Conservation (phyloP, 2,888 invertebrate species). For the Odiellus spinosus region DNA sequence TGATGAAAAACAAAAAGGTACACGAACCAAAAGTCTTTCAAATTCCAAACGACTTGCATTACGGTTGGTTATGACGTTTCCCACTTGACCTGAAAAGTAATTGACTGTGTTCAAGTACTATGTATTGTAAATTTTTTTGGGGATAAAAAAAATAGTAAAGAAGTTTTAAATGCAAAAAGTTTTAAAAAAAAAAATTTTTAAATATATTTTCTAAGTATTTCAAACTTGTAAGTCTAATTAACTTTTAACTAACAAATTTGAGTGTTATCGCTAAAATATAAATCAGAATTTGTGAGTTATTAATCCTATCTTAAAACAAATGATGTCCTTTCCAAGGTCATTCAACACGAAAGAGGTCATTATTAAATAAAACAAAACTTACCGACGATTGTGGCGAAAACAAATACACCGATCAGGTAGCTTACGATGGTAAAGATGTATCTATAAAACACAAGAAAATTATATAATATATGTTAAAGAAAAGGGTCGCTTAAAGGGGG, state of each 20-base stretch:
- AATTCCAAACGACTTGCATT: slow-evolving; percentile 92
- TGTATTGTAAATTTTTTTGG: too few species aligned
- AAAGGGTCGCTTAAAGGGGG: too few species aligned
- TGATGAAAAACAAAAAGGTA: too few species aligned
- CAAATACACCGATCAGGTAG: slow-evolving; percentile 91
- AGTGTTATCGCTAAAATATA: too few species aligned
- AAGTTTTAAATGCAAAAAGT: neutral
- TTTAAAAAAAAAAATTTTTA: neutral
- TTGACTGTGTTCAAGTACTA: too few species aligned
- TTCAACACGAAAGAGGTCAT: too few species aligned
- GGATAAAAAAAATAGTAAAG: too few species aligned
- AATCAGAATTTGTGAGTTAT: too few species aligned
- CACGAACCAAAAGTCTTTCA: slow-evolving; percentile 56
- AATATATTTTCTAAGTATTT: neutral
- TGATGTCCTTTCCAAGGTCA: too few species aligned
- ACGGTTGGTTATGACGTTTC: slow-evolving; percentile 91
- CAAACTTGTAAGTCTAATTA: neutral
- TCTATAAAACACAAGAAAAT: slow-evolving; percentile 40
- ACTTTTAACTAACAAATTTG: neutral
- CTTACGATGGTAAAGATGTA: slow-evolving; percentile 93
- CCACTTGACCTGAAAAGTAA: slow-evolving; percentile 62
- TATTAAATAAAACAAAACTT: too few species aligned
- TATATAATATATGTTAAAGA: neutral
- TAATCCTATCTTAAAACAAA: too few species aligned
- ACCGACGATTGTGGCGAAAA: slow-evolving; percentile 92